Evolutionary conservation across 2,113 vertebrate species (phyloP).

Genomic region (Microcebus jonahi): DNA sequence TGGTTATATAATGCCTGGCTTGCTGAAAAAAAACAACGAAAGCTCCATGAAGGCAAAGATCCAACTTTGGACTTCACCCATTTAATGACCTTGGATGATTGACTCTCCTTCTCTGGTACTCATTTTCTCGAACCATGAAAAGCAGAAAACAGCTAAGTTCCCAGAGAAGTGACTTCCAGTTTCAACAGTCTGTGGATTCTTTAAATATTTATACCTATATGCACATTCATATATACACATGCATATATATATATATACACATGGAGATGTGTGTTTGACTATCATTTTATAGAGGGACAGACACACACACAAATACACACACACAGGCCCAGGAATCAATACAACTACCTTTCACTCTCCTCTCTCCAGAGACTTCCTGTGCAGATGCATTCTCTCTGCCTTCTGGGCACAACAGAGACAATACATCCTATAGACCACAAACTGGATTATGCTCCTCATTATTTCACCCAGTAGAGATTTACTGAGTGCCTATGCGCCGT

Average conservation of each 20-base stretch:
- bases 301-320: background rate
- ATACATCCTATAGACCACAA: background rate
- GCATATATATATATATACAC: no score
- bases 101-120: background rate
- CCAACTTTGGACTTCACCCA: background rate
- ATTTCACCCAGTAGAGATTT: background rate
- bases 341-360: background rate
- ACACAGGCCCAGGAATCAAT: background rate
- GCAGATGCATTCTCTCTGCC: background rate
- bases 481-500: background rate
- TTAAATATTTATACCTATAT: background rate
- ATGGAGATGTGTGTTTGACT: background rate
- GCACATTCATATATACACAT: fast-evolving
- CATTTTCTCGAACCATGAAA: background rate
- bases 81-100: background rate
- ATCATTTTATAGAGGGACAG: background rate
- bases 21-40: background rate
- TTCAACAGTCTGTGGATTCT: background rate
- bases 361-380: background rate
- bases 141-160: background rate
- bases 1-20: background rate
- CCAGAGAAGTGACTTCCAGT: background rate
- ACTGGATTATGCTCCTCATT: background rate
- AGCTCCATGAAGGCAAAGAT: background rate
- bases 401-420: background rate